Base-by-base conservation (phyloP, 2,797 vertebrate species). In the Characodon lateralis region DNA sequence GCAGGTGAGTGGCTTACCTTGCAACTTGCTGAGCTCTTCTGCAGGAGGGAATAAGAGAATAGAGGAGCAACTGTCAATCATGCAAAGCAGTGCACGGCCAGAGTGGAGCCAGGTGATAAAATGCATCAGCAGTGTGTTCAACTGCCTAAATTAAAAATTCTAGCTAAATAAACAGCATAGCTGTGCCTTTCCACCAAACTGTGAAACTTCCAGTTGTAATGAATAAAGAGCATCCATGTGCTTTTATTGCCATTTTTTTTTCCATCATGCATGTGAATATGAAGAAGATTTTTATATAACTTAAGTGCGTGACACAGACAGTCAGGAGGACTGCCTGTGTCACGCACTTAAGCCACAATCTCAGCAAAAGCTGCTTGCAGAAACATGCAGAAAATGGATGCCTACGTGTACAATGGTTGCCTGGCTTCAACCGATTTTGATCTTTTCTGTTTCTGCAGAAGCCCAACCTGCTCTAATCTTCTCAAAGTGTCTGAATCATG, bases 51-150 rank as follows among this genome's bases (percentile, higher is more conserved):
- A 90, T 89, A 91, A 94, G 89, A 95, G 78, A 94, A 96, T 88
- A 95, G 88, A 95, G 92, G 92, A 84, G 94, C 87, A 90, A 80
- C 90, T 93, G 95, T 96, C 94, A 96, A 94, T 95, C 95, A 95
- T 96, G 95, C 95, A 95, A 95, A 95, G 95, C 94, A 93, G 91
- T 91, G 91, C 86, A 82, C 39, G 26, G 50, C 82, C 80, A 82
- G 85, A 74, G 53, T 82, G 80, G 77, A 82, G 83, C 85, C 51
- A 39, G 58, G 83, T 78, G 83, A 79, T 65, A 66, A 66, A 80
- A 81, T 26, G 83, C 86, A 84, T 77, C 86, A 82, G 91, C 79
- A 78, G 16, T 4, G 74, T 79, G 85, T 82, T 86, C 4, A 73
- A 75, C 7, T 61, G 75, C 77, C 61, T 6, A 63, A 59, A 81